Base-by-base conservation (phyloP, 2,113 vertebrate genomes). In the Addax nasomaculatus region DNA sequence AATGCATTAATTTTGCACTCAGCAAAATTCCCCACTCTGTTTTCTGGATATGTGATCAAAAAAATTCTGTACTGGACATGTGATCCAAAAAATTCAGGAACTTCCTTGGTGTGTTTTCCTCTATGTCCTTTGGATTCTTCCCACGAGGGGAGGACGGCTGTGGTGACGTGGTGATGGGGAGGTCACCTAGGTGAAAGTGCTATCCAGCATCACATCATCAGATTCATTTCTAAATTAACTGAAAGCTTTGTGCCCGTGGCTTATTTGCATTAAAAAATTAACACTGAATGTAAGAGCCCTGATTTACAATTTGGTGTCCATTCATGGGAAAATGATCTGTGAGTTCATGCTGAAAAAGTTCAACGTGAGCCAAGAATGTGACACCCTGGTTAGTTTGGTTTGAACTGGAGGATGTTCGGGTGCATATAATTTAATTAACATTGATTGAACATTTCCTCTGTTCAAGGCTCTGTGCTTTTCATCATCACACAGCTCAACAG, bases 221-320 rank as follows among this genome's bases (percentile, higher is more conserved):
- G 39, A 21, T 86, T 67, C 15, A 64, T 95, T 96, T 97, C 92
- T 89, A 62, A 92, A 87, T 92, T 60, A 81, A 78, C 10, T 55
- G 36, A 73, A 79, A 92, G 73, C 90, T 62, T 85, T 29, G 14
- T 85, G 45, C 47, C 84, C 45, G 13, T 94, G 57, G 12, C 62
- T 96, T 96, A 49, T 86, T 93, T 79, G 78, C 67, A 93, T 95
- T 89, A 13, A 81, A 94, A 93, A 95, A 33, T 58, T 47, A 89
- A 76, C n/a, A 47, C 64, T 5, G 5, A 84, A 78, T 79, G 57
- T 53, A 67, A 10, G 33, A 94, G 60, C 57, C 80, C 90, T 78
- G 90, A 27, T 93, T 89, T 78, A 53, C 36, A 29, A 23, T 78
- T 93, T 83, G 96, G 95, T 36, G 0, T 43, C 51, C 0, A 6